Evolutionary conservation across 37 sponge, comb jelly and placozoan genomes (phyloP), one percentile per base, ranked within the genome.

Genomic region (Petrosia ficiformis): DNA sequence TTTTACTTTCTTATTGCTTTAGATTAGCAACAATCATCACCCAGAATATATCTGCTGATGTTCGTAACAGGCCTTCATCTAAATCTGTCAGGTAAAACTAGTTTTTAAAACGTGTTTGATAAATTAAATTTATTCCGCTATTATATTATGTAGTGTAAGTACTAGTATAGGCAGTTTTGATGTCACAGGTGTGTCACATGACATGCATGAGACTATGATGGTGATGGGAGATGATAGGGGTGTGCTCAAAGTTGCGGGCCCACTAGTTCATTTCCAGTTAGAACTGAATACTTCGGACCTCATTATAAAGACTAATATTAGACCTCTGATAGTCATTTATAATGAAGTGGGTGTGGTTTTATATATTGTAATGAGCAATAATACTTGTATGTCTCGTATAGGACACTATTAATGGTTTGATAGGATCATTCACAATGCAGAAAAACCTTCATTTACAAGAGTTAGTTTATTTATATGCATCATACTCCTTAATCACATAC

Each of bases 321-420:
- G 40, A 61, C 90, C 90, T 11, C 40, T 90, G 32, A 65, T 80
- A 64, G 76, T 90, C 64, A 85, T 76, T 30, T 90, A 84, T 77
- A 86, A 90, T 73, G 84, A 70, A 68, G 90, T 90, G 43, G 73
- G 90, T n/a, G n/a, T n/a, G n/a, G n/a, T n/a, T 67, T n/a, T n/a
- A n/a, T n/a, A n/a, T n/a, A n/a, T n/a, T n/a, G n/a, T n/a, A n/a
- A n/a, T n/a, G n/a, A n/a, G n/a, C n/a, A n/a, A n/a, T n/a, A n/a
- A n/a, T n/a, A n/a, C n/a, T n/a, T n/a, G n/a, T n/a, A n/a, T n/a
- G n/a, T n/a, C n/a, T n/a, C n/a, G n/a, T 77, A 25, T 44, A 90
- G 90, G 86, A 76, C 11, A 90, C 90, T 0, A 67, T 90, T n/a
- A 78, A 90, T 81, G 78, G 73, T 0, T 57, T 90, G 32, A 81